phyloP scores from a whole-genome alignment of 2,888 invertebrate species.

The Molanna angustata region DNA sequence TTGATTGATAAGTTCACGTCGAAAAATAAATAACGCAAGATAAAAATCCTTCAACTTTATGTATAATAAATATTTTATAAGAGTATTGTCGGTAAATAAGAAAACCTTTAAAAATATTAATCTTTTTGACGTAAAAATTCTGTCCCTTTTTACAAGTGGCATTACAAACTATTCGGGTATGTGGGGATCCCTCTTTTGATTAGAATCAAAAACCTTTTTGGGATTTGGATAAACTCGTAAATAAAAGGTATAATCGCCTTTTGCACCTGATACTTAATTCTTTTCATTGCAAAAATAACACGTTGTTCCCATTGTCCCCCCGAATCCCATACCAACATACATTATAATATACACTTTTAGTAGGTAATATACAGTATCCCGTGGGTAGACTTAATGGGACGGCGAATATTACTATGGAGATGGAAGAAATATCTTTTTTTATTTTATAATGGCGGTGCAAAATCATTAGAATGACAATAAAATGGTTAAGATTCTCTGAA shows the following conservation, averaged over 20 bases:
- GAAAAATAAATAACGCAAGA: no score
- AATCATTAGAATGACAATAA: neutral
- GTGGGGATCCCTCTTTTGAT: neutral
- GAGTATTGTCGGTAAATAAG: neutral
- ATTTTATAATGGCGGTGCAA: neutral
- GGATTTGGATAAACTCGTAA: slow-evolving; percentile 7
- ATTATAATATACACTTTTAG: no score
- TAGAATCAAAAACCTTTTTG: neutral
- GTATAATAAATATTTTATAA: no score
- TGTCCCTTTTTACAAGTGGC: neutral
- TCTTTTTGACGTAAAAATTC: neutral
- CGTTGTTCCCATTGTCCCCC: slow-evolving; percentile 6
- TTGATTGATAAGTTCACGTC: no score
- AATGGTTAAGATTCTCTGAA: no score
- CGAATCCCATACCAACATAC: neutral
- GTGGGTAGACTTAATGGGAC: no score
- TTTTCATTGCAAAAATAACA: slow-evolving; percentile 19
- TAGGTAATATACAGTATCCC: no score
- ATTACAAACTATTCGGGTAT: neutral
- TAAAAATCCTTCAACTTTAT: no score
- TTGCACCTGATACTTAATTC: slow-evolving; percentile 20
- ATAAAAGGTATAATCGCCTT: slow-evolving; percentile 12
- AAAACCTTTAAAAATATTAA: neutral
- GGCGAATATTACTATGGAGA: neutral
- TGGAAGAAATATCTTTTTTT: slow-evolving; percentile 4